A percentile compares a stretch with the other conserved stretches of the same genome.
Conservation (phyloP, 2,113 vertebrate species). For the Cynoglossus semilaevis region DNA sequence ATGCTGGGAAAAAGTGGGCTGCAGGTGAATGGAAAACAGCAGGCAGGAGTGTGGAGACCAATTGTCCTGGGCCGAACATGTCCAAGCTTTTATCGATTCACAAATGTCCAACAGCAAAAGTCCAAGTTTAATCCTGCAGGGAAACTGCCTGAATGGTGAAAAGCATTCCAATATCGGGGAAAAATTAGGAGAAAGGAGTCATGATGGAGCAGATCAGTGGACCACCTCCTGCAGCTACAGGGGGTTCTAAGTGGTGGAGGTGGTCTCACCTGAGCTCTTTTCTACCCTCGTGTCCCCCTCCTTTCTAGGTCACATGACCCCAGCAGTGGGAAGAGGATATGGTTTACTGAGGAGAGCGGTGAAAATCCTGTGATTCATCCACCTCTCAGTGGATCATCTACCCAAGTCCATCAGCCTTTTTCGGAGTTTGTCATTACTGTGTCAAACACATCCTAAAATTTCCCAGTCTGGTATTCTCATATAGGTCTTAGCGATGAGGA, state of each 20-base stretch:
- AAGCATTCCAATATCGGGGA: slow-evolving; percentile 35
- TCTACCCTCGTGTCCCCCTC: slow-evolving; percentile 33
- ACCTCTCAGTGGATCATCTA: slow-evolving; percentile 45
- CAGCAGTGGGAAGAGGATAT: slow-evolving; percentile 38
- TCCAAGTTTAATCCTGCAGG: slow-evolving; percentile 22
- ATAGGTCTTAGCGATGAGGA: neutral
- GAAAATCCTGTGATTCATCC: slow-evolving; percentile 54
- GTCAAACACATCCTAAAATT: neutral
- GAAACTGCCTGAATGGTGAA: slow-evolving; percentile 8
- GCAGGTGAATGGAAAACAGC: slow-evolving; percentile 73
- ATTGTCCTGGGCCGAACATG: slow-evolving; percentile 79
- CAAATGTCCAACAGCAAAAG: neutral
- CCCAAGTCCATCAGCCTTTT: slow-evolving; percentile 21
- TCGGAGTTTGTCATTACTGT: slow-evolving; percentile 9
- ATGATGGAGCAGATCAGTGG: neutral
- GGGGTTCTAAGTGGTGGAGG: slow-evolving; percentile 45
- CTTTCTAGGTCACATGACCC: slow-evolving; percentile 66
- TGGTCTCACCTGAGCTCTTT: slow-evolving; percentile 58
- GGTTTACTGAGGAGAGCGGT: slow-evolving; percentile 37
- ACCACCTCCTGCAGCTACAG: slow-evolving; percentile 20
- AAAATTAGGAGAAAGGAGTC: neutral
- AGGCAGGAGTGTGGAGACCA: slow-evolving; percentile 73
- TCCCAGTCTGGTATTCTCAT: slow-evolving; percentile 1
- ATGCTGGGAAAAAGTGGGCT: slow-evolving; percentile 74
- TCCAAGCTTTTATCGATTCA: slow-evolving; percentile 38